Conservation (phyloP, 2,888 invertebrate genomes). For the Dicranocentrus wangi region DNA sequence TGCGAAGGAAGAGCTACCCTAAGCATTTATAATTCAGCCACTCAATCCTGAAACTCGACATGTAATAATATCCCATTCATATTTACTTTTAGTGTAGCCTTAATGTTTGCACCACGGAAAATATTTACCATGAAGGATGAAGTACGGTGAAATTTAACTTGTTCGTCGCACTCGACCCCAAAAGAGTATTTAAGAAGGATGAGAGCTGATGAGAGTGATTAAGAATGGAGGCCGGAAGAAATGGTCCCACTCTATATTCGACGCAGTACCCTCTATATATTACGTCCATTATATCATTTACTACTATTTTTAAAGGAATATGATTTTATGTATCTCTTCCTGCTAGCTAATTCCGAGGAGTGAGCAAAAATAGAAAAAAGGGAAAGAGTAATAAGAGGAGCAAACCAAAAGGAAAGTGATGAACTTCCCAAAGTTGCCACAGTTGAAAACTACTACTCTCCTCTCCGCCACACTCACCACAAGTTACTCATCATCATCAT, state of each 20-base stretch:
- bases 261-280: background rate
- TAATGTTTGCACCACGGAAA: too few species aligned
- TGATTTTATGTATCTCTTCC: too few species aligned
- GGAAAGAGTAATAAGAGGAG: background rate
- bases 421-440: slow-evolving; percentile 25
- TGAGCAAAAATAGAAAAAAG: background rate
- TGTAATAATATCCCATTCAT: too few species aligned
- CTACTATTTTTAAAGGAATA: too few species aligned
- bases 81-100: too few species aligned
- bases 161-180: background rate
- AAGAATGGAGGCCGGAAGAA: background rate
- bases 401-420: slow-evolving; percentile 30
- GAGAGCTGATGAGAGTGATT: background rate
- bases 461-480: background rate
- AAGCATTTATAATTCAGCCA: background rate
- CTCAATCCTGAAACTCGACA: too few species aligned
- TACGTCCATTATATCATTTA: too few species aligned
- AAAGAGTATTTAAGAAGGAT: background rate
- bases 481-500: background rate
- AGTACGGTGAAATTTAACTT: too few species aligned
- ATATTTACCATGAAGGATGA: too few species aligned
- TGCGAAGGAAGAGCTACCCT: background rate
- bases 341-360: background rate
- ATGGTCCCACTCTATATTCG: background rate
- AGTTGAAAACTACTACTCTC: background rate